Evolutionary conservation across 2,797 vertebrate species (phyloP), one percentile per base, ranked within the genome.

Genomic region (Lepidocolaptes lacrymiger): DNA sequence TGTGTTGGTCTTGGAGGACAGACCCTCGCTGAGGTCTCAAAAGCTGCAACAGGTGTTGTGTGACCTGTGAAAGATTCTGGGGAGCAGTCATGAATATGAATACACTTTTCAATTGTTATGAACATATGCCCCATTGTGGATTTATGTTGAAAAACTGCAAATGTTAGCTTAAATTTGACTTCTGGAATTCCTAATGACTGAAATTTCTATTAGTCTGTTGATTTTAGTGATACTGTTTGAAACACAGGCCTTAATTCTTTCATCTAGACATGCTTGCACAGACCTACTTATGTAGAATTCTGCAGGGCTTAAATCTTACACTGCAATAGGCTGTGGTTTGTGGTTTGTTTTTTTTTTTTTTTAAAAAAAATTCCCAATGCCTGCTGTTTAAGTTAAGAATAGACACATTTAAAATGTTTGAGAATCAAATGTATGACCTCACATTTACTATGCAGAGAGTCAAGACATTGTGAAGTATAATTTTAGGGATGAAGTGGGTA

Each of bases 401-500:
- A 7, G 21, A 43, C 20, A 34, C 26, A 46, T 78, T 84, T 66
- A 56, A 63, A 72, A 32, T 89, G 43, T 61, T 83, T 89, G 27
- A 61, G 52, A 95, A 89, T 41, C 32, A 89, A 93, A 80, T 51
- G 15, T 34, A 16, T 77, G 56, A 72, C 34, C 41, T 91, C 49
- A 75, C 12, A 20, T 77, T 69, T 87, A 2, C 4, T 30, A 32
- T 75, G 56, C 46, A 62, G 61, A 77, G 23, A 48, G 44, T 77
- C 41, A 88, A 84, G 76, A 54, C 27, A 68, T n/a, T 81, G 69
- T 27, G 68, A 56, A 8, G 2, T 28, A 34, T 77, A 85, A 85
- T 89, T 92, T 87, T 85, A 92, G 86, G 83, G 59, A 74, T 83
- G 55, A 81, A 93, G 85, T 66, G 9, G n/a, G 20, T 61, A 68